Conservation (phyloP, 2,797 vertebrate genomes). For the Syndactyla subalaris region DNA sequence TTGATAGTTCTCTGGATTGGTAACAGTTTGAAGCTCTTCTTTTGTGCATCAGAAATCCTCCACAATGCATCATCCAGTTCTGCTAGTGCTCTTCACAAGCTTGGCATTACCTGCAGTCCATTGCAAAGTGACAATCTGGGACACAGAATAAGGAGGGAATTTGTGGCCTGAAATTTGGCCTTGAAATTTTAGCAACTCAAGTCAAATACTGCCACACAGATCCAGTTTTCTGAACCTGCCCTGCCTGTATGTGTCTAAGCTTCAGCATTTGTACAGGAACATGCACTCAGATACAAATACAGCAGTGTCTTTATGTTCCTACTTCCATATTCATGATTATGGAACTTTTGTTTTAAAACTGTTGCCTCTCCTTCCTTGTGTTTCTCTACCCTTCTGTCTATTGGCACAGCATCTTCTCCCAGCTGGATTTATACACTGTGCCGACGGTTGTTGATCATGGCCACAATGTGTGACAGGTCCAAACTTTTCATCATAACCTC, state of each 20-base stretch:
- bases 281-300: neutral
- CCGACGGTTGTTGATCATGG: slow-evolving; percentile 88
- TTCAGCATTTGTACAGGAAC: neutral
- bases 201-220: neutral
- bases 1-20: neutral
- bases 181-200: neutral
- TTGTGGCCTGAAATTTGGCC: neutral
- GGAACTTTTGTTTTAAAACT: neutral
- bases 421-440: slow-evolving; percentile 72
- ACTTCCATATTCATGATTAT: neutral
- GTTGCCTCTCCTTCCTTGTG: neutral
- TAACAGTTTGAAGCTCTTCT: neutral
- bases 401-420: neutral
- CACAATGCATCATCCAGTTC: neutral
- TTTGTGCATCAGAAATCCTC: neutral
- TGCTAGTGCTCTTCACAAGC: neutral
- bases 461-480: slow-evolving; percentile 88
- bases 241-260: neutral
- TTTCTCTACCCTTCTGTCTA: neutral
- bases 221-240: neutral
- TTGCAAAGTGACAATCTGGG: neutral
- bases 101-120: neutral
- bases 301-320: neutral
- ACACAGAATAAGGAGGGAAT: neutral
- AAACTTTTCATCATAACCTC: slow-evolving; percentile 92